Evolutionary conservation across 1,140 invertebrate species (phyloP).

Genomic region (Drosophila athabasca): DNA sequence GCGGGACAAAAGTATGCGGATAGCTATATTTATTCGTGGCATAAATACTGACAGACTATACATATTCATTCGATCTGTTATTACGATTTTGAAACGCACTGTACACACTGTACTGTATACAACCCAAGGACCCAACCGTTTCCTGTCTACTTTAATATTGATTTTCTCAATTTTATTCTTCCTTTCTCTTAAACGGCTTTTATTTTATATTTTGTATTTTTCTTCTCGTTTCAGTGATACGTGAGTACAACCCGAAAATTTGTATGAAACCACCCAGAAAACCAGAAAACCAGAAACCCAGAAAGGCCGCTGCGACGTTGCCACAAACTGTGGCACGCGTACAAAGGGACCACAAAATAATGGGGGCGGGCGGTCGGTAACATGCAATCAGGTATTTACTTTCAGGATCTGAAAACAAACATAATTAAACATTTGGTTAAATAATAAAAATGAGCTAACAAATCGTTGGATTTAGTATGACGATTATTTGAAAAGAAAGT

Average conservation of each 20-base stretch:
- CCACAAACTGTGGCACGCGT: constrained; percentile 2
- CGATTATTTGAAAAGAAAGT: too few relatives aligned
- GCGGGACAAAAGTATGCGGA: too few relatives aligned
- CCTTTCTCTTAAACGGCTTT: constrained; percentile 8
- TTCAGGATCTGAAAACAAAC: constrained; percentile 21
- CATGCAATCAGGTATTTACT: constrained; percentile 55
- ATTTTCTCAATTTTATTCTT: constrained; percentile 18
- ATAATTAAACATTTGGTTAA: too few relatives aligned
- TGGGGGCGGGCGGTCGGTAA: neutral
- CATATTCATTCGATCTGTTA: too few relatives aligned
- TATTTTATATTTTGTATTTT: constrained; percentile 8
- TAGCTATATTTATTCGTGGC: too few relatives aligned
- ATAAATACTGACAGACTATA: too few relatives aligned
- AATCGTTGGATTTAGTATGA: too few relatives aligned
- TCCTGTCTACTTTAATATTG: constrained; percentile 33
- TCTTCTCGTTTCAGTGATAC: constrained; percentile 69
- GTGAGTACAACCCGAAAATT: constrained; percentile 57
- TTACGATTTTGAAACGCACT: too few relatives aligned
- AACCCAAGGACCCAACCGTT: neutral
- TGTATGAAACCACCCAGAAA: constrained; percentile 23
- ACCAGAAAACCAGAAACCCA: constrained; percentile 33
- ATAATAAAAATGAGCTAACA: too few relatives aligned
- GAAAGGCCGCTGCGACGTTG: constrained; percentile 14
- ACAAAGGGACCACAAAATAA: constrained; percentile 22
- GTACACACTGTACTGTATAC: too few relatives aligned